Base-by-base conservation (phyloP, 2,113 vertebrate genomes). In the Cheilinus undulatus region DNA sequence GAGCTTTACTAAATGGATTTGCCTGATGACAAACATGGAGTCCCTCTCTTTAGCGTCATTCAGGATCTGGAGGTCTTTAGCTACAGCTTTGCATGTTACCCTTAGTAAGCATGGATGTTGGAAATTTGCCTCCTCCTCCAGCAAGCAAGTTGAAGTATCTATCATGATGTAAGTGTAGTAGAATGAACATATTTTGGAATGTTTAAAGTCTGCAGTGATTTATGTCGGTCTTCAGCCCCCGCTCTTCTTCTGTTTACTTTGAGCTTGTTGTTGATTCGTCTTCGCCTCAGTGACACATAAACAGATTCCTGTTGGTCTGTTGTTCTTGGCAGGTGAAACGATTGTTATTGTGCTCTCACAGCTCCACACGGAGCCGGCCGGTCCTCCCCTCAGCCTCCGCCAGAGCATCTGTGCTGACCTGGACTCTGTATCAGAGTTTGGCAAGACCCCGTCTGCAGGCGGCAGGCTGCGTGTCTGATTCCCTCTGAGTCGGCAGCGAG, bases 341-440 rank as follows among this genome's bases (percentile, higher is more conserved):
- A 69, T 15, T 54, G 59, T 19, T 26, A 61, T 27, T 20, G 20
- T 64, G 52, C 54, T 51, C 54, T 69, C 65, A 17, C 65, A 62
- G 62, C 58, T 7, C 28, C 57, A 14, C 17, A n/a, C 24, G 6
- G 48, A 22, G 22, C 23, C 68, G 4, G 52, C 30, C 3, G 59
- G 27, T 49, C 50, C 27, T 49, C 72, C n/a, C 34, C 32, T 30
- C 20, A 0, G 20, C 23, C 14, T 61, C 9, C 62, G 72, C 69
- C 67, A 67, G 66, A 80, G 80, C 78, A 82, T 82, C 76, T 78
- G 80, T 54, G 75, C 63, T 17, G 60, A 68, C 57, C 73, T 38
- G 81, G 69, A 26, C 23, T 1, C 51, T 51, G 79, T 57, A 63
- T 69, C 30, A 9, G 60, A 67, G 51, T 24, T 63, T 69, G 77